A percentile compares a stretch with the other conserved stretches of the same genome.
phyloP scores from a whole-genome alignment of 1,140 invertebrate species.

The Pissodes strobi region DNA sequence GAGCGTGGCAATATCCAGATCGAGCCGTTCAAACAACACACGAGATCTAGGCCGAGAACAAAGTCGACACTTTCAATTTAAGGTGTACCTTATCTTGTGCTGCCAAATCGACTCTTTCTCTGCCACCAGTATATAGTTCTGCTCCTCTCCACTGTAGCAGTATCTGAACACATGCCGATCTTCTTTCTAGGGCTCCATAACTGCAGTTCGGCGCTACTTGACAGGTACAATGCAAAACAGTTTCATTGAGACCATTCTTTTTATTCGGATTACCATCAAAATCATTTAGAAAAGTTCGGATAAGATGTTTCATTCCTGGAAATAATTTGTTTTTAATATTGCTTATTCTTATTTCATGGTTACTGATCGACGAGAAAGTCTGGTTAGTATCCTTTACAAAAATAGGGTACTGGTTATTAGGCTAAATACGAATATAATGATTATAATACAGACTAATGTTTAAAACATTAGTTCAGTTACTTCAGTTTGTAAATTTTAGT shows the following conservation, averaged over 20 bases:
- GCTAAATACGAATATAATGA: no score
- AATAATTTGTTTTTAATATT: no score
- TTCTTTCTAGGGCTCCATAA: conserved; percentile 62
- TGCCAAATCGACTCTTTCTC: conserved; percentile 64
- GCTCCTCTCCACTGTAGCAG: conserved; percentile 68
- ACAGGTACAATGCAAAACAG: conserved; percentile 67
- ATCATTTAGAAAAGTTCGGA: conserved; percentile 68
- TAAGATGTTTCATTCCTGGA: conserved; percentile 63
- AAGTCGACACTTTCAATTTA: background rate
- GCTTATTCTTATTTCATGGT: no score
- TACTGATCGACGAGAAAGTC: no score
- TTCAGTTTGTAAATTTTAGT: no score
- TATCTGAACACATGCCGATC: conserved; percentile 65
- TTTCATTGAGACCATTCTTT: conserved; percentile 68
- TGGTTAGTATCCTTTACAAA: no score
- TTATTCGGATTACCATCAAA: conserved; percentile 73
- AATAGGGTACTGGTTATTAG: no score
- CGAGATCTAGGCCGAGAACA: no score
- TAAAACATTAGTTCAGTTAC: no score
- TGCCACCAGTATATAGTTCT: conserved; percentile 59
- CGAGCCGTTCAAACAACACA: no score
- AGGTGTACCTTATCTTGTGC: conserved; percentile 64
- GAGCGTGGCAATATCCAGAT: no score
- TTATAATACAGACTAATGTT: no score
- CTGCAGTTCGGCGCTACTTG: conserved; percentile 60